Conservation (phyloP, 2,797 vertebrate genomes). For the Tapera naevia region DNA sequence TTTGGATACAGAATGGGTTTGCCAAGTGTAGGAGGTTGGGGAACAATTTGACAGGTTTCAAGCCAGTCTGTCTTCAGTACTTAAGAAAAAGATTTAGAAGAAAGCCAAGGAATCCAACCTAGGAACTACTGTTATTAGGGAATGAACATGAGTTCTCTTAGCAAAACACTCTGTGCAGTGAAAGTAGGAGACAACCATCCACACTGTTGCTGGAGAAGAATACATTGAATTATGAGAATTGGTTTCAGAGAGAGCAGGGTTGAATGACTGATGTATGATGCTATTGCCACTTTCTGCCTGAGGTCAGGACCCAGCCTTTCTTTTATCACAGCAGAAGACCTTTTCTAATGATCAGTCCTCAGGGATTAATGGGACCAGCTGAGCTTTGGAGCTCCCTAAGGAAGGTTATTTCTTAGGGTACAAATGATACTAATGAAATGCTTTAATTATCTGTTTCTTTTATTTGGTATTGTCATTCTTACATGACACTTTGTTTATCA, state of each 20-base stretch:
- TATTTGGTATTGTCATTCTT: background rate
- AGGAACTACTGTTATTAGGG: background rate
- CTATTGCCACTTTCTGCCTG: background rate
- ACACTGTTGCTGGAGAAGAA: background rate
- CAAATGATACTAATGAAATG: background rate
- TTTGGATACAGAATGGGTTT: background rate
- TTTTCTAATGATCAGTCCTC: conserved; percentile 24
- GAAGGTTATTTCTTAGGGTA: background rate
- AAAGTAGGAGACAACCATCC: background rate
- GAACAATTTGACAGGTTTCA: background rate
- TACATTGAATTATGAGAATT: background rate
- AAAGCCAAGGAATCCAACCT: background rate
- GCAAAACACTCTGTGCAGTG: background rate
- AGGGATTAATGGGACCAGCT: background rate
- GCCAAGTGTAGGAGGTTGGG: background rate
- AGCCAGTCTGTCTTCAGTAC: background rate
- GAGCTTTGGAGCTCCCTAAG: background rate
- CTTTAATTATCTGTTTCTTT: conserved; percentile 31
- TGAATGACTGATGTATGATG: background rate
- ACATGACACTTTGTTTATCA: background rate
- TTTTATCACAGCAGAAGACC: background rate
- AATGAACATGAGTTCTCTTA: background rate
- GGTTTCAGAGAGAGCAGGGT: background rate
- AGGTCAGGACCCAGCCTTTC: background rate
- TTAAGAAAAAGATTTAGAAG: background rate